A percentile compares a stretch with the other conserved stretches of the same genome.
Evolutionary conservation across 2,888 invertebrate species (phyloP).

Genomic region (Pyrochroa serraticornis): DNA sequence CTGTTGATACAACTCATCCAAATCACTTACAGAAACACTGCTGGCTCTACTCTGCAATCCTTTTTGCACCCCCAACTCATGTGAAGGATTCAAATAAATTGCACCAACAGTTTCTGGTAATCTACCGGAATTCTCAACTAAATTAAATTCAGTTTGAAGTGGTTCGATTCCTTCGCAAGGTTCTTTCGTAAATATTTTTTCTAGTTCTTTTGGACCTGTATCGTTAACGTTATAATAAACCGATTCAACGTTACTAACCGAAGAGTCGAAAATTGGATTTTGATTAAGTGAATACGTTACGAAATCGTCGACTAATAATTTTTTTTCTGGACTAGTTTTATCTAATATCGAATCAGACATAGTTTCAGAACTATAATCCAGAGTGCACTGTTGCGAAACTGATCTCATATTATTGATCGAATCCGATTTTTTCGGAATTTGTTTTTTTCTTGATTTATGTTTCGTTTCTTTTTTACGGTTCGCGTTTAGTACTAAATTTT

Average conservation of each 20-base stretch:
- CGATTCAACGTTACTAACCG: too few relatives aligned
- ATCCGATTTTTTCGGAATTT: slow-evolving; percentile 19
- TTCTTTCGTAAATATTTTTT: not conserved
- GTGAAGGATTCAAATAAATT: slow-evolving; percentile 61
- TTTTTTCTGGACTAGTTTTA: slow-evolving; percentile 42
- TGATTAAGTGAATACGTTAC: too few relatives aligned
- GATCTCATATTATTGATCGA: slow-evolving; percentile 61
- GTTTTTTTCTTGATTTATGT: slow-evolving; percentile 44
- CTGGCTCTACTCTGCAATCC: slow-evolving; percentile 65
- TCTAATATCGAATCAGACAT: slow-evolving; percentile 54
- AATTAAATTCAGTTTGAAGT: not conserved
- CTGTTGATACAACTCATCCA: slow-evolving; percentile 75
- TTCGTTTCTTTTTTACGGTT: slow-evolving; percentile 45
- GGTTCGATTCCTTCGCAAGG: not conserved
- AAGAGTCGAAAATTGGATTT: too few relatives aligned
- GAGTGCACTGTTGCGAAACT: slow-evolving; percentile 73
- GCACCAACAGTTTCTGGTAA: slow-evolving; percentile 35
- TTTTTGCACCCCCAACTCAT: slow-evolving; percentile 51
- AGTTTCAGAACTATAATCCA: slow-evolving; percentile 69
- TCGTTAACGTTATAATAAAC: not conserved
- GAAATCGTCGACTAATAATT: slow-evolving; percentile 17
- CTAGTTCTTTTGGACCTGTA: not conserved
- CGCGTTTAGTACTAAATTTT: slow-evolving; percentile 49
- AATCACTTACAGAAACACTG: slow-evolving; percentile 63
- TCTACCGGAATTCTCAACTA: slow-evolving; percentile 6